Evolutionary conservation across 2,113 vertebrate species (phyloP).

Genomic region (Balaeniceps rex): DNA sequence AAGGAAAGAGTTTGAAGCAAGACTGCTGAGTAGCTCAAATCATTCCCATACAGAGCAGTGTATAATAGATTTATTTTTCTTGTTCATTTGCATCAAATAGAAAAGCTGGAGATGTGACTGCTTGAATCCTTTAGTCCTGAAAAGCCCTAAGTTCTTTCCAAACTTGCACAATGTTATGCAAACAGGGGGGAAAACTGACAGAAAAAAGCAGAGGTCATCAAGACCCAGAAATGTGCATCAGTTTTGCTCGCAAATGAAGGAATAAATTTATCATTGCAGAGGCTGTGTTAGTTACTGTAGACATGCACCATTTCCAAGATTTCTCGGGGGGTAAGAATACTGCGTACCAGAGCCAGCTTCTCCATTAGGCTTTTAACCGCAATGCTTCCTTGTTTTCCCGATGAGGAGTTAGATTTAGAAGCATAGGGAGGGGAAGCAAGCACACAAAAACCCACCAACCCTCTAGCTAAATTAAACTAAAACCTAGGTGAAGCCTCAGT

Average conservation of each 20-base stretch:
- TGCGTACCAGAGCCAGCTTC: slow-evolving; percentile 24
- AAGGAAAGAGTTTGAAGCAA: slow-evolving; percentile 45
- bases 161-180: not conserved
- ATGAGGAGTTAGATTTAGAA: slow-evolving; percentile 42
- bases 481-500: slow-evolving; percentile 14
- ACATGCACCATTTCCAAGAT: slow-evolving; percentile 55
- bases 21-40: slow-evolving; percentile 62
- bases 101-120: slow-evolving; percentile 6
- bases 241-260: slow-evolving; percentile 30
- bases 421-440: not conserved
- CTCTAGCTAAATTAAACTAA: slow-evolving; percentile 57
- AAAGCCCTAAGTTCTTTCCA: slow-evolving; percentile 6
- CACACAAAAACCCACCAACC: not conserved
- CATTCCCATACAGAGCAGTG: slow-evolving; percentile 16
- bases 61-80: slow-evolving; percentile 37
- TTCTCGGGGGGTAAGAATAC: slow-evolving; percentile 58
- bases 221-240: slow-evolving; percentile 7
- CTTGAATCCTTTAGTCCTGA: not conserved
- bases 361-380: slow-evolving; percentile 57
- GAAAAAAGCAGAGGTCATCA: not conserved
- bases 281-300: not conserved
- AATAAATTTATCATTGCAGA: slow-evolving; percentile 39
- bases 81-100: not conserved
- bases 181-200: not conserved
- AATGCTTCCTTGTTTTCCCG: slow-evolving; percentile 39